A percentile compares a stretch with the other conserved stretches of the same genome.
Evolutionary conservation across 2,888 invertebrate species (phyloP).

Genomic region (Lasioglossum figueresi): DNA sequence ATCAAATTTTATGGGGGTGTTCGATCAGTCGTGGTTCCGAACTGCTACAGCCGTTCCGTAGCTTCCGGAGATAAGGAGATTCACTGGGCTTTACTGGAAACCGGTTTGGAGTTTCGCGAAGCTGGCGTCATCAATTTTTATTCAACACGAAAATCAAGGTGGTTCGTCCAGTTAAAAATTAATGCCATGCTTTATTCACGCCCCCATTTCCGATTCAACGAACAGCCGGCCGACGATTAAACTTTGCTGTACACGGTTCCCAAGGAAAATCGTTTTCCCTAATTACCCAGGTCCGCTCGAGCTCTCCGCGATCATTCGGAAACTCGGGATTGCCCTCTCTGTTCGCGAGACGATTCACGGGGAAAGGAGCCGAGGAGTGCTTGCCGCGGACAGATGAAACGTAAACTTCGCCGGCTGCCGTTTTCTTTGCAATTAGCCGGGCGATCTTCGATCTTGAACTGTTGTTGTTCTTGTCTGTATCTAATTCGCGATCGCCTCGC

Average conservation of each 20-base stretch:
- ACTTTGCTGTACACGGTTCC: neutral
- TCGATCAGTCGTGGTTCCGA: neutral
- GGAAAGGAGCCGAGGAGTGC: constrained; percentile 7
- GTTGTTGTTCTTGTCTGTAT: constrained; percentile 52
- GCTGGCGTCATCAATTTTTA: too few species aligned
- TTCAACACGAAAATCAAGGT: too few species aligned
- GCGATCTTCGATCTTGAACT: constrained; percentile 48
- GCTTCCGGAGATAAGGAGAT: too few species aligned
- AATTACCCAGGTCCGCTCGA: constrained; percentile 24
- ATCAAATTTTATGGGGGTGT: constrained; percentile 31
- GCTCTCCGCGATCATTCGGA: constrained; percentile 10
- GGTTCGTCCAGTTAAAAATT: too few species aligned
- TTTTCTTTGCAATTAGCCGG: constrained; percentile 62
- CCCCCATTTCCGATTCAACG: neutral
- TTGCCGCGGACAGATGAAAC: constrained; percentile 45
- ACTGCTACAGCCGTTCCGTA: too few species aligned
- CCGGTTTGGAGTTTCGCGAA: too few species aligned
- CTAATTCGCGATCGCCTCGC: constrained; percentile 45
- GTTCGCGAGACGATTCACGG: constrained; percentile 24
- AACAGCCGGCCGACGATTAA: neutral
- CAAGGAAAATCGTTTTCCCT: constrained; percentile 32
- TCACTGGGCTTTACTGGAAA: too few species aligned
- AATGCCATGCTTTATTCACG: neutral
- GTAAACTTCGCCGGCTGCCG: constrained; percentile 42
- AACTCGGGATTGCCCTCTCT: neutral